These are phyloP conservation scores for Littorina saxatilis DNA, from an alignment of 1,140 invertebrate genomes.

Conservation along the genomic window DNA sequence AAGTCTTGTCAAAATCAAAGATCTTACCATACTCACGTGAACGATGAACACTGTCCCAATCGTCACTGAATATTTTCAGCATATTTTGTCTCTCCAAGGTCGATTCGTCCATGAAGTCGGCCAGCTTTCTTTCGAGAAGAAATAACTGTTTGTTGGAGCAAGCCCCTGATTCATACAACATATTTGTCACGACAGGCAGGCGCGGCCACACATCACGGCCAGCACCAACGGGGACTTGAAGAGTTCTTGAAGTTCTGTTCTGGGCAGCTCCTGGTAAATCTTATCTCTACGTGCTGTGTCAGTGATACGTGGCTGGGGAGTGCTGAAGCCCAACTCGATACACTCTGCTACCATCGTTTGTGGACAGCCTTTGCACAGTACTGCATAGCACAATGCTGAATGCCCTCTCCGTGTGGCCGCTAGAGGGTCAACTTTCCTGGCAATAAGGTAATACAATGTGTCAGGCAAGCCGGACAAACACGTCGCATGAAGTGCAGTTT, in stretches of 20 bases:
- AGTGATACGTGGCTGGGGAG: background rate
- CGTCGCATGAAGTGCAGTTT: background rate
- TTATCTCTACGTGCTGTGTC: background rate
- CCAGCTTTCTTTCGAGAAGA: no score
- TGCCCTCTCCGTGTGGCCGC: background rate
- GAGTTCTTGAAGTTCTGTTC: no score
- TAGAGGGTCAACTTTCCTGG: background rate
- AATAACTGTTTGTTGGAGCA: background rate
- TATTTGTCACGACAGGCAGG: background rate
- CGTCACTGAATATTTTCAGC: background rate
- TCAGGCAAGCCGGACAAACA: background rate
- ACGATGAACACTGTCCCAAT: background rate
- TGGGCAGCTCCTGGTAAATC: background rate
- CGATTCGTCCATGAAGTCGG: no score
- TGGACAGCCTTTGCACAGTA: background rate
- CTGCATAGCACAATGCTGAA: background rate
- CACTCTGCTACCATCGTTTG: background rate
- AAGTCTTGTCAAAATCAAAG: background rate
- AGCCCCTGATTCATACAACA: conserved; percentile 6
- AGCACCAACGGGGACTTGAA: no score
- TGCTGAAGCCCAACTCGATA: background rate
- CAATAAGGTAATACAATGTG: background rate
- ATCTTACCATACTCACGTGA: background rate
- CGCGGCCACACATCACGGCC: no score
- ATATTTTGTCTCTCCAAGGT: no score